Conservation (phyloP, 1,140 invertebrate species). For the Tenebrio molitor region DNA sequence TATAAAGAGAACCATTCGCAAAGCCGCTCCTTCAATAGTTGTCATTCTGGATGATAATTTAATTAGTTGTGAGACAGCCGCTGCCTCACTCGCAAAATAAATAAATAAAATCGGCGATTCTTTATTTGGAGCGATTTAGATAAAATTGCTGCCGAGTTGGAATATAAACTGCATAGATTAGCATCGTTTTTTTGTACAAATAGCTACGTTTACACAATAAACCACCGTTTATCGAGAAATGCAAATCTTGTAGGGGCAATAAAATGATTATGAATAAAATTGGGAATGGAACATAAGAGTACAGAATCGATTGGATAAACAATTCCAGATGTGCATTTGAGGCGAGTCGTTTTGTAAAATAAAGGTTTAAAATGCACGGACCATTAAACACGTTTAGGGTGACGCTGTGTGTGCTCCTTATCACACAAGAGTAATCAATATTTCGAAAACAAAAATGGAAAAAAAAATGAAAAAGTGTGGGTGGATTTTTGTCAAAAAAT, state of each 20-base stretch:
- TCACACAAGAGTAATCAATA: not conserved
- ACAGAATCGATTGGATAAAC: not conserved
- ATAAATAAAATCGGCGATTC: not conserved
- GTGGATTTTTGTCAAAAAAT: too few relatives aligned
- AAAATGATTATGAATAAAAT: too few relatives aligned
- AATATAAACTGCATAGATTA: too few relatives aligned
- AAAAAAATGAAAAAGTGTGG: too few relatives aligned
- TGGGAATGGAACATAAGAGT: too few relatives aligned
- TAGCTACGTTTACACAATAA: too few relatives aligned
- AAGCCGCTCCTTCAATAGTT: not conserved
- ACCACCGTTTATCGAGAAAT: too few relatives aligned
- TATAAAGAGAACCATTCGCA: too few relatives aligned
- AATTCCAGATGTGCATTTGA: not conserved
- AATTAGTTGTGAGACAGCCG: not conserved
- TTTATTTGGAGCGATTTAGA: too few relatives aligned
- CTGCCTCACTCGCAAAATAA: not conserved
- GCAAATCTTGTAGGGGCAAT: too few relatives aligned
- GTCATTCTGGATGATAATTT: not conserved
- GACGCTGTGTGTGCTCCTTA: constrained; percentile 1
- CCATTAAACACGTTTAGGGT: not conserved
- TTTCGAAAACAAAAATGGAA: not conserved
- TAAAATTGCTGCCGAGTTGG: too few relatives aligned
- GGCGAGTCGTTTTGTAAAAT: not conserved
- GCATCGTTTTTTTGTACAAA: too few relatives aligned
- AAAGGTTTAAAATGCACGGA: not conserved